A percentile compares a stretch with the other conserved stretches of the same genome.
These are phyloP conservation scores for Climacteris rufus DNA, from an alignment of 2,113 vertebrate genomes.

Conservation along the genomic window DNA sequence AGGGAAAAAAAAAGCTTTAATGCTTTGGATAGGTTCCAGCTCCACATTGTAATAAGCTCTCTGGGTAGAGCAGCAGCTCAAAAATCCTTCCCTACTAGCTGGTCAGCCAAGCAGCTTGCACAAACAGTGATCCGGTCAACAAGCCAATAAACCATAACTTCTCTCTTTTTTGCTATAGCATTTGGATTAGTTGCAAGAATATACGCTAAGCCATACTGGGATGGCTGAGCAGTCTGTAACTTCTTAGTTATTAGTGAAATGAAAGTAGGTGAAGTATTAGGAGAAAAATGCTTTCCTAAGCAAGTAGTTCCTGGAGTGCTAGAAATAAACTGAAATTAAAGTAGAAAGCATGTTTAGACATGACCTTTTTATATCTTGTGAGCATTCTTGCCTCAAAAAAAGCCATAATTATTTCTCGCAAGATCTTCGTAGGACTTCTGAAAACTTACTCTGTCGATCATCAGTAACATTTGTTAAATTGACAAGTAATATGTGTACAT, in stretches of 20 bases:
- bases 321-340: background rate
- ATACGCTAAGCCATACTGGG: background rate
- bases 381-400: background rate
- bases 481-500: background rate
- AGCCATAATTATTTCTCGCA: background rate
- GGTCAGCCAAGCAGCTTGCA: background rate
- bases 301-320: background rate
- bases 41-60: background rate
- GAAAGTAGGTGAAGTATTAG: background rate
- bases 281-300: background rate
- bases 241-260: background rate
- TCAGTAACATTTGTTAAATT: background rate
- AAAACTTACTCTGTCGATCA: background rate
- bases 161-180: background rate
- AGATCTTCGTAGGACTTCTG: background rate
- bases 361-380: background rate
- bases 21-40: background rate
- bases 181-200: background rate
- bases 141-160: background rate
- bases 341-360: background rate
- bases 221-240: background rate
- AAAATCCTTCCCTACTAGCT: background rate
- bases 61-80: background rate
- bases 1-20: background rate
- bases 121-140: background rate